A percentile compares a stretch with the other conserved stretches of the same genome.
Conservation (phyloP, 37 sponge, comb jelly and placozoan genomes). For the Amphimedon queenslandica region DNA sequence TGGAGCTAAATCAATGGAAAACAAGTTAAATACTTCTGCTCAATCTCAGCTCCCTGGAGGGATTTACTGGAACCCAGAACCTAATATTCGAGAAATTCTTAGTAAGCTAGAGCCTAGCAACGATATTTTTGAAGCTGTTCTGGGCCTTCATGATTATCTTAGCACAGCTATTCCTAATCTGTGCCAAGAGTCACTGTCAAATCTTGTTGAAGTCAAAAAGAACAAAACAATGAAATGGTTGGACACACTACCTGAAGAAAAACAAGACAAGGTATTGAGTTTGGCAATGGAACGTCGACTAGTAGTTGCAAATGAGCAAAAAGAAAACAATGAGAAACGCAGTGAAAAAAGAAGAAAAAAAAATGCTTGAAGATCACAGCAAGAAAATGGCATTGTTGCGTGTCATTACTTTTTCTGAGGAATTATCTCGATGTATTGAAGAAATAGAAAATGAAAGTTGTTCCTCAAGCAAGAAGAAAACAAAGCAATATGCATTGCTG, state of each 20-base stretch:
- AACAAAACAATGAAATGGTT: conserved; percentile 30
- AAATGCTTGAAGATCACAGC: conserved; percentile 13
- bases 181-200: conserved; percentile 17
- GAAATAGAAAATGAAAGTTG: conserved; percentile 14
- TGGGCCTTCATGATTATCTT: conserved; percentile 32
- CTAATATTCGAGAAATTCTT: background rate
- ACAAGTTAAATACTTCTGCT: conserved; percentile 38
- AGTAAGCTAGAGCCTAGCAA: conserved; percentile 25
- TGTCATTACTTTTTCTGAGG: conserved; percentile 27
- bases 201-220: conserved; percentile 23
- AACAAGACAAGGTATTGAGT: background rate
- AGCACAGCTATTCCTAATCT: conserved; percentile 33
- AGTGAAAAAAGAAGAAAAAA: conserved; percentile 2
- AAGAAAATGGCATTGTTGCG: conserved; percentile 3
- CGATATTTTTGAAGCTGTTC: conserved; percentile 28
- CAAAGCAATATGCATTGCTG: conserved; percentile 5
- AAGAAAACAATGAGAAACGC: conserved; percentile 2
- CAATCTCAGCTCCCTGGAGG: conserved; percentile 41
- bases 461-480: conserved; percentile 1
- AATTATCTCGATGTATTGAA: background rate
- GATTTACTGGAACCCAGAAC: conserved; percentile 39
- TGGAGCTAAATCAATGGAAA: conserved; percentile 34
- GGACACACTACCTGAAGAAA: background rate
- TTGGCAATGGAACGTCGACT: background rate
- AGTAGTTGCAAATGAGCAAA: background rate